A percentile compares a stretch with the other conserved stretches of the same genome.
Evolutionary conservation across 2,888 invertebrate genomes (phyloP).

Genomic region (Clusia tigrina): DNA sequence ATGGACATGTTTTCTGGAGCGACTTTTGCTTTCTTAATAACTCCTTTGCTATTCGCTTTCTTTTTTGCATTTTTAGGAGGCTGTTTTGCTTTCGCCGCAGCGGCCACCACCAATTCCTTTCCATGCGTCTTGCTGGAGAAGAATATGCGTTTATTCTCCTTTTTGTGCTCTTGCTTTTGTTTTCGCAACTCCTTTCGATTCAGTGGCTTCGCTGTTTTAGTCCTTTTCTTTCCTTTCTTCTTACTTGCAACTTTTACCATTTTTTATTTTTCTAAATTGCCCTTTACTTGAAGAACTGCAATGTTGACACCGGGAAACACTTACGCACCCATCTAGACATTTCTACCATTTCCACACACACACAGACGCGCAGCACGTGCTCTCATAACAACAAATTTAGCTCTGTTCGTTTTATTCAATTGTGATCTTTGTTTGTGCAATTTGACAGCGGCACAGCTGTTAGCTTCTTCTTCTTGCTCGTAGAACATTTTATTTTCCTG

Average conservation of each 20-base stretch:
- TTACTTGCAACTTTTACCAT: slow-evolving; percentile 44
- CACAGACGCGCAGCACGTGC: too few relatives aligned
- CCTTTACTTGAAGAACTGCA: neutral
- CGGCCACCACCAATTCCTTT: slow-evolving; percentile 45
- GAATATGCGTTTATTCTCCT: slow-evolving; percentile 64
- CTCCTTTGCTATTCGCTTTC: slow-evolving; percentile 27
- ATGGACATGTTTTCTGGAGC: slow-evolving; percentile 46
- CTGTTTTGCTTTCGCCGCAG: slow-evolving; percentile 26
- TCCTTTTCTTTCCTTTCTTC: slow-evolving; percentile 36
- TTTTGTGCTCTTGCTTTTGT: slow-evolving; percentile 75
- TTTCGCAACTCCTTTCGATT: slow-evolving; percentile 78
- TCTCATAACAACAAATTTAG: too few relatives aligned
- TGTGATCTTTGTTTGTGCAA: neutral
- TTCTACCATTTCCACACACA: too few relatives aligned
- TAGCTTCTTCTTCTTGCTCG: neutral
- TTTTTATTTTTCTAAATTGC: slow-evolving; percentile 5
- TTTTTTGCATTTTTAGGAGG: slow-evolving; percentile 18
- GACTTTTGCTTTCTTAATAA: slow-evolving; percentile 23
- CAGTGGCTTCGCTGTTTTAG: slow-evolving; percentile 42
- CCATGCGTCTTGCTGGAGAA: slow-evolving; percentile 55
- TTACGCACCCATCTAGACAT: too few relatives aligned
- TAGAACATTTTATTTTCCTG: neutral
- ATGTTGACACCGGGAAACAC: too few relatives aligned
- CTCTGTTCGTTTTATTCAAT: slow-evolving; percentile 6
- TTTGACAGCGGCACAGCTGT: neutral